Evolutionary conservation across 2,797 vertebrate genomes (phyloP).

Genomic region (Onychomys arenicola): DNA sequence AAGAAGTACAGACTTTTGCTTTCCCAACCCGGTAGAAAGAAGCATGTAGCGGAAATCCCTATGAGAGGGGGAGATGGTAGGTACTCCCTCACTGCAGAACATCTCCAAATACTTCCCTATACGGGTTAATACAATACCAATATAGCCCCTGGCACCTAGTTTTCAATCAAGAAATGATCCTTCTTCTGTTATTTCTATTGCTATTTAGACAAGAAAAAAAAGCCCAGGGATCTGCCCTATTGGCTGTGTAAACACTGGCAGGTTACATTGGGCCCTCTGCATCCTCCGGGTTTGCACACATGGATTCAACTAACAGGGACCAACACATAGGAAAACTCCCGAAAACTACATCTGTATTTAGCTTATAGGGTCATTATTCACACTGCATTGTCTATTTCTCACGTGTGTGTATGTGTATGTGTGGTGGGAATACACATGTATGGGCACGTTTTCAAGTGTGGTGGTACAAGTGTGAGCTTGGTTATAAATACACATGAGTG

Average conservation of each 20-base stretch:
- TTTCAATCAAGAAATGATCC: not conserved
- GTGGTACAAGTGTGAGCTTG: not conserved
- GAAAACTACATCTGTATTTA: not conserved
- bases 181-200: not conserved
- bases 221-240: not conserved
- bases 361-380: not conserved
- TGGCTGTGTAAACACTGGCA: not conserved
- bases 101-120: not conserved
- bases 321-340: not conserved
- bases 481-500: not conserved
- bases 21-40: not conserved
- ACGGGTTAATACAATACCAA: not conserved
- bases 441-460: not conserved
- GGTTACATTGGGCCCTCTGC: not conserved
- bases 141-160: not conserved
- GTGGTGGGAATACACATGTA: too few relatives aligned
- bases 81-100: not conserved
- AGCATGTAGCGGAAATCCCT: not conserved
- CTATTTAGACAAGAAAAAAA: not conserved
- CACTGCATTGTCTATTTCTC: too few relatives aligned
- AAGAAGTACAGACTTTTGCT: not conserved
- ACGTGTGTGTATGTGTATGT: rapidly evolving
- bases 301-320: not conserved
- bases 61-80: not conserved
- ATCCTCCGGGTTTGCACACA: not conserved